Evolutionary conservation across 1,140 invertebrate species (phyloP).

Genomic region (Drosophila serrata): DNA sequence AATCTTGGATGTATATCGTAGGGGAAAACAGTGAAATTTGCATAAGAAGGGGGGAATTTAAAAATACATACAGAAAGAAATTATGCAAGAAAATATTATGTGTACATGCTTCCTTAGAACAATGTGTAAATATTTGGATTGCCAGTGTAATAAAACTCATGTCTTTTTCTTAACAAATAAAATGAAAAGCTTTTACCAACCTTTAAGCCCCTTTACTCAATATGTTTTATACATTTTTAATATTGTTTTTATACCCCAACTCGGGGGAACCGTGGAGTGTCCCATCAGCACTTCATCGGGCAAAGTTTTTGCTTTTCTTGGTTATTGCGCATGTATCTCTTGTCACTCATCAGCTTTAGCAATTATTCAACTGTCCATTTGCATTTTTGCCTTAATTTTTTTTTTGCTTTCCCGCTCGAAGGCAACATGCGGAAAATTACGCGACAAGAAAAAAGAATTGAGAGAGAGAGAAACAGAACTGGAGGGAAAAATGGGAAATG

Average conservation of each 20-base stretch:
- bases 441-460: constrained; percentile 59
- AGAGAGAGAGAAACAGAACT: neutral
- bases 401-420: constrained; percentile 43
- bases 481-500: constrained; percentile 37
- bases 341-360: constrained; percentile 58
- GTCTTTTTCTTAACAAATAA: neutral
- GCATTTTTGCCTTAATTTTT: constrained; percentile 40
- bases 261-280: constrained; percentile 18
- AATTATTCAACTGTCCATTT: constrained; percentile 78
- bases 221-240: constrained; percentile 24
- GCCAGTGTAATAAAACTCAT: neutral
- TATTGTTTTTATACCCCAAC: constrained; percentile 20
- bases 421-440: constrained; percentile 81
- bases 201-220: neutral
- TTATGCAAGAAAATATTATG: neutral
- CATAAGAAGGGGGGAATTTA: constrained; percentile 9
- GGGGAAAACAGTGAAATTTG: constrained; percentile 9
- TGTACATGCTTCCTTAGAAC: too few relatives aligned
- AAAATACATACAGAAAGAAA: neutral
- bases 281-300: constrained; percentile 37
- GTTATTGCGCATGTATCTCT: constrained; percentile 21
- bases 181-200: neutral
- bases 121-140: neutral
- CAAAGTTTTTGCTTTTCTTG: constrained; percentile 22
- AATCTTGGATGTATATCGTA: constrained; percentile 11